These are phyloP conservation scores for Plebejus melissa DNA, from an alignment of 2,888 invertebrate genomes.

Conservation along the genomic window DNA sequence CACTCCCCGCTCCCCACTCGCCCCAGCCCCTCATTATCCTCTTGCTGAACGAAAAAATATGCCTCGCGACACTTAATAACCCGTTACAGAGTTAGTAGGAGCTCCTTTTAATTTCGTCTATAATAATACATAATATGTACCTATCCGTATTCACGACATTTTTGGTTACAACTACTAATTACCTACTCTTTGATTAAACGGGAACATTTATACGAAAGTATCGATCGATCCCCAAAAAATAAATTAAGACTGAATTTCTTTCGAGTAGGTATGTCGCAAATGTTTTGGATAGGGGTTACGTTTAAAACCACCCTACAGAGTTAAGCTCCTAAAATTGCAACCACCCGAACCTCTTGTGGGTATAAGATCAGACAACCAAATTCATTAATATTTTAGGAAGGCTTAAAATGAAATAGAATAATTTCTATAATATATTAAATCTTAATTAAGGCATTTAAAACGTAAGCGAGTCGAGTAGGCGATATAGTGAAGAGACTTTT, in stretches of 20 bases:
- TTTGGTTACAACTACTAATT: background rate
- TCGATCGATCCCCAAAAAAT: background rate
- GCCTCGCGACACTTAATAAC: constrained; percentile 19
- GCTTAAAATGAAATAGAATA: background rate
- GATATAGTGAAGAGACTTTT: background rate
- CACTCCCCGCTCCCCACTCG: constrained; percentile 39
- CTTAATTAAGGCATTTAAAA: too few relatives aligned
- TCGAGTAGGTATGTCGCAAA: background rate
- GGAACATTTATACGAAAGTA: background rate
- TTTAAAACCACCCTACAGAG: background rate
- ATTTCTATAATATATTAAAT: background rate
- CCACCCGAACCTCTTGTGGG: background rate
- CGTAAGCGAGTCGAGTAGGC: too few relatives aligned
- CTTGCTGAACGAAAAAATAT: constrained; percentile 41
- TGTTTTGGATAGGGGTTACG: background rate
- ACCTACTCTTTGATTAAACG: background rate
- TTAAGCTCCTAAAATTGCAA: background rate
- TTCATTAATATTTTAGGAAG: background rate
- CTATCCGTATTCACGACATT: background rate
- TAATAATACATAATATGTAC: background rate
- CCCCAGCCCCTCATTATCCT: constrained; percentile 66
- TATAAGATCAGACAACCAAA: background rate
- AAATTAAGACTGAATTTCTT: background rate
- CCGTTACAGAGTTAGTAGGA: background rate
- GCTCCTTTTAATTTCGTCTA: background rate